phyloP scores from a whole-genome alignment of 2,888 invertebrate genomes.

The Harpagoxenus sublaevis region DNA sequence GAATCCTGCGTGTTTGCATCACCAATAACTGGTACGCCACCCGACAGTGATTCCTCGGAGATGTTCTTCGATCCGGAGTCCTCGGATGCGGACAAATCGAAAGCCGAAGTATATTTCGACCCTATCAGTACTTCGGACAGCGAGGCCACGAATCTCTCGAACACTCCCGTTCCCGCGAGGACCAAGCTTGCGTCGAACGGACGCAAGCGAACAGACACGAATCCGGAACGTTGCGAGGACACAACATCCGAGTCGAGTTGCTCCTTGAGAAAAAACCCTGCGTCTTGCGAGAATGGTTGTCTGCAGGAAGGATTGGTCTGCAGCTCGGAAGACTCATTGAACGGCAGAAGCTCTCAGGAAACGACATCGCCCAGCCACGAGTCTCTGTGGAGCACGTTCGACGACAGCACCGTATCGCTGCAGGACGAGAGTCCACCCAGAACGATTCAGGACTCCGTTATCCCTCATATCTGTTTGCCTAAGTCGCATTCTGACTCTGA shows the following conservation, averaged over 20 bases:
- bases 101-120: constrained; percentile 75
- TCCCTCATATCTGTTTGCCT: constrained; percentile 58
- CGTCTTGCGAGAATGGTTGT: constrained; percentile 9
- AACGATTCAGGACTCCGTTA: not conserved
- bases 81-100: constrained; percentile 79
- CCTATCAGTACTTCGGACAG: constrained; percentile 77
- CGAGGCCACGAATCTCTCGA: constrained; percentile 69
- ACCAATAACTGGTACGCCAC: constrained; percentile 79
- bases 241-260: constrained; percentile 77
- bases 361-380: constrained; percentile 83
- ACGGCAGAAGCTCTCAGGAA: constrained; percentile 79
- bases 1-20: constrained; percentile 87
- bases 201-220: constrained; percentile 40
- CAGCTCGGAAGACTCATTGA: constrained; percentile 78
- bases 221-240: constrained; percentile 70
- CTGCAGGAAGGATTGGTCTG: constrained; percentile 38
- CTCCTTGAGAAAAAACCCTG: constrained; percentile 59
- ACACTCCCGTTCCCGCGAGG: constrained; percentile 33
- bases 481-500: constrained; percentile 83
- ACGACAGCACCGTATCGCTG: constrained; percentile 82
- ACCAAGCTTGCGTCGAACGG: not conserved
- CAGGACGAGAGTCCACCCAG: constrained; percentile 76
- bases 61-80: constrained; percentile 82
- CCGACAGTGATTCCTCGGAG: constrained; percentile 86
- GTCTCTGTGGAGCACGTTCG: constrained; percentile 83